Evolutionary conservation across 2,888 invertebrate species (phyloP).

Genomic region (Eilema sororculum): DNA sequence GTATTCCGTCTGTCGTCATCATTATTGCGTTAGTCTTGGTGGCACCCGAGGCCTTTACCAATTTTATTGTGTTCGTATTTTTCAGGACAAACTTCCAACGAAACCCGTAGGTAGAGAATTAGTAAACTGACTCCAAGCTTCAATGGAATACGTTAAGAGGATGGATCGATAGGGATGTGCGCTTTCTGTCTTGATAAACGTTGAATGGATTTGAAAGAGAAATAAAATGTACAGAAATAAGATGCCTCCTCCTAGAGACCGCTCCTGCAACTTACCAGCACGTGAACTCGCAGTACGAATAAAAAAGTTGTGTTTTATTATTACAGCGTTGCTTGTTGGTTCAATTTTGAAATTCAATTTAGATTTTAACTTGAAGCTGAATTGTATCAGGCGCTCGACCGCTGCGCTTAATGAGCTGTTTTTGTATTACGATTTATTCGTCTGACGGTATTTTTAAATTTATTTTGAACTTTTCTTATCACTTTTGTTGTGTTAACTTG

Average conservation of each 20-base stretch:
- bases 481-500: too few relatives aligned
- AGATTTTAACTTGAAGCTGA: conserved; percentile 51
- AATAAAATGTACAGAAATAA: too few relatives aligned
- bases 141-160: too few relatives aligned
- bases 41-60: too few relatives aligned
- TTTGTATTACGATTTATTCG: conserved; percentile 5
- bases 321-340: conserved; percentile 59
- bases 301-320: conserved; percentile 59
- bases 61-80: too few relatives aligned
- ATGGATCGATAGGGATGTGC: too few relatives aligned
- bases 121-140: too few relatives aligned
- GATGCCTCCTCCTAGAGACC: conserved; percentile 23
- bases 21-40: too few relatives aligned
- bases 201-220: too few relatives aligned
- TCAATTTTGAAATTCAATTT: conserved; percentile 65
- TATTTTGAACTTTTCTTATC: background rate
- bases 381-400: conserved; percentile 33
- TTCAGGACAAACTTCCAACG: too few relatives aligned
- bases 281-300: conserved; percentile 55
- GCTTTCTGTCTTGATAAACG: too few relatives aligned
- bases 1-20: background rate
- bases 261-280: conserved; percentile 24
- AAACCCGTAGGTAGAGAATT: too few relatives aligned
- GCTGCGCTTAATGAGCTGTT: conserved; percentile 35
- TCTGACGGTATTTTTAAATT: background rate